Base-by-base conservation (phyloP, 2,113 vertebrate genomes). In the Limnothrissa miodon region DNA sequence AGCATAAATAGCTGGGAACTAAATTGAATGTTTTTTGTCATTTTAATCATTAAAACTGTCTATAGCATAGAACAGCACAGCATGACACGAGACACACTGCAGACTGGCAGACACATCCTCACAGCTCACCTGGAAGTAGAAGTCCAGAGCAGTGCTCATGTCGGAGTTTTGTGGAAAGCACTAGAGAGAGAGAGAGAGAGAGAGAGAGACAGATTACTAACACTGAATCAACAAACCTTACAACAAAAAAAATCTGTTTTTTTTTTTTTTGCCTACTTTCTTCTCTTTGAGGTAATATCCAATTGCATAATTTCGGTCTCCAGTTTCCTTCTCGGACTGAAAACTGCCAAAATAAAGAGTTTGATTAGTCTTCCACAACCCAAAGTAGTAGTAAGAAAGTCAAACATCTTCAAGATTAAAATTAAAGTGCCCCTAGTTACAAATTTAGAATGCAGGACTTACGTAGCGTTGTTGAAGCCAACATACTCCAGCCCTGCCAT, bases 241-340 rank as follows among this genome's bases (percentile, higher is more conserved):
- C 13, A 5, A 74, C 17, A 74, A 36, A 1, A 36, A 36, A 36
- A 17, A 13, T 23, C 17, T 19, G 11, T 23, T 23, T 56, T 19
- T 17, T 15, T n/a, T 11, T 5, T 29, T 36, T 33, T 74, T 74
- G 13, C 86, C 87, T 86, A 97, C 96, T 90, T 94, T 97, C 89
- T 97, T 97, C 88, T 97, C 96, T 88, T 97, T 97, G 39, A 97
- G 94, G 89, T 97, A 97, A 90, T 97, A 97, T 87, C 96, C 96
- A 81, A 97, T 96, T 25, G 94, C 94, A 80, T 93, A 95, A 85
- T 95, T 95, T 78, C 94, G 91, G 84, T 95, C 91, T 33, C 95
- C 95, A 0, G 95, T 95, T 85, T 95, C 94, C 86, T 94, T 95
- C 85, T 95, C 95, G 82, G 95, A 95, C 85, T 95, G 95, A 85